A percentile compares a stretch with the other conserved stretches of the same genome.
Conservation (phyloP, 37 sponge, comb jelly and placozoan genomes). For the Ianthella basta region DNA sequence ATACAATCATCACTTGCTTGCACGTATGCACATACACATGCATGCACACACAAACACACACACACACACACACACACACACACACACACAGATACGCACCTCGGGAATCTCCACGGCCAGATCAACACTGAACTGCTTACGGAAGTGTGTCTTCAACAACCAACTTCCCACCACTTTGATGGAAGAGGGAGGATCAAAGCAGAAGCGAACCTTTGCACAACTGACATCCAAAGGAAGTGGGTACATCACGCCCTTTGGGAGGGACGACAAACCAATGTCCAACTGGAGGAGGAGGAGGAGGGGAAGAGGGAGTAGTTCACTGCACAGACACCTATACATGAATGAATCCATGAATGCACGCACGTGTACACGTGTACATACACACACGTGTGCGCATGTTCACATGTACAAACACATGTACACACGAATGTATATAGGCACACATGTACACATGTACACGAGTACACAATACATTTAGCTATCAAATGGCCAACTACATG, state of each 20-base stretch:
- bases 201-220: constrained; percentile 58
- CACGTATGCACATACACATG: neutral
- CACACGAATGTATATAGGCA: no score
- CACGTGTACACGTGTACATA: no score
- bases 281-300: constrained; percentile 29
- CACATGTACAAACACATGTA: no score
- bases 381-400: no score
- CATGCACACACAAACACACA: neutral
- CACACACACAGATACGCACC: constrained; percentile 31
- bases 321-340: no score
- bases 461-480: no score
- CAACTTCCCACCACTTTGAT: constrained; percentile 88
- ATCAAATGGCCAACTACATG: no score
- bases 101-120: constrained; percentile 79
- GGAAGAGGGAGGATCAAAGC: constrained; percentile 65
- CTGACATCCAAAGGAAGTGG: constrained; percentile 49
- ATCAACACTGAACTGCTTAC: constrained; percentile 74
- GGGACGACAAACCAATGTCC: constrained; percentile 28
- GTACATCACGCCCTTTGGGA: constrained; percentile 50
- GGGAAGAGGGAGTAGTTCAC: neutral
- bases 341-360: no score
- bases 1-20: neutral
- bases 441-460: no score
- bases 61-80: no score
- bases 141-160: constrained; percentile 66